phyloP scores from a whole-genome alignment of 2,113 vertebrate species.

The Platichthys flesus region DNA sequence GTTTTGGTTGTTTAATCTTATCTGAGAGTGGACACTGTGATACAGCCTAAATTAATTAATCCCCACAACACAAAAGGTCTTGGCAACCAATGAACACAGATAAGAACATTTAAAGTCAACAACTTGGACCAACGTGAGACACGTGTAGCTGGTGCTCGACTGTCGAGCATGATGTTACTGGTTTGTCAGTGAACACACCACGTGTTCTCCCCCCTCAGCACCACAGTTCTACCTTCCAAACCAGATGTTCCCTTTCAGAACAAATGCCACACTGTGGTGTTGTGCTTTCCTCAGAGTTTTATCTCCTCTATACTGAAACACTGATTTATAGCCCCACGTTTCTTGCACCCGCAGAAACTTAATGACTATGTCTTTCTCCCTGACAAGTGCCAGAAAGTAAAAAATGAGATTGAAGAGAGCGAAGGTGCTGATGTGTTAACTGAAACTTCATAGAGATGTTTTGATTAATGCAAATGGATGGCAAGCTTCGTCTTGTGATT shows the following conservation, averaged over 20 bases:
- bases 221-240: slow-evolving; percentile 23
- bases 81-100: slow-evolving; percentile 22
- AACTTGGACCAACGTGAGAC: background rate
- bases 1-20: slow-evolving; percentile 17
- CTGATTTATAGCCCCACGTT: slow-evolving; percentile 54
- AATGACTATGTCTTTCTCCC: slow-evolving; percentile 59
- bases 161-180: background rate
- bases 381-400: slow-evolving; percentile 39
- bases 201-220: background rate
- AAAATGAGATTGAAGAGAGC: slow-evolving; percentile 35
- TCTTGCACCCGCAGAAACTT: slow-evolving; percentile 51
- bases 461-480: slow-evolving; percentile 48
- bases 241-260: slow-evolving; percentile 45
- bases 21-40: slow-evolving; percentile 23
- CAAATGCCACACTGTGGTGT: slow-evolving; percentile 17
- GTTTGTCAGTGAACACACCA: background rate
- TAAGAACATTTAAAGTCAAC: slow-evolving; percentile 31
- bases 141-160: slow-evolving; percentile 2
- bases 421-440: slow-evolving; percentile 41
- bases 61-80: background rate
- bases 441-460: slow-evolving; percentile 44
- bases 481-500: slow-evolving; percentile 75
- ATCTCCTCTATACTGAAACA: background rate
- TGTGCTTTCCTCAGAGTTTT: background rate
- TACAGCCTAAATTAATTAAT: slow-evolving; percentile 20